These are phyloP conservation scores for Lagenorhynchus albirostris DNA, from an alignment of 2,113 vertebrate species.

Conservation along the genomic window DNA sequence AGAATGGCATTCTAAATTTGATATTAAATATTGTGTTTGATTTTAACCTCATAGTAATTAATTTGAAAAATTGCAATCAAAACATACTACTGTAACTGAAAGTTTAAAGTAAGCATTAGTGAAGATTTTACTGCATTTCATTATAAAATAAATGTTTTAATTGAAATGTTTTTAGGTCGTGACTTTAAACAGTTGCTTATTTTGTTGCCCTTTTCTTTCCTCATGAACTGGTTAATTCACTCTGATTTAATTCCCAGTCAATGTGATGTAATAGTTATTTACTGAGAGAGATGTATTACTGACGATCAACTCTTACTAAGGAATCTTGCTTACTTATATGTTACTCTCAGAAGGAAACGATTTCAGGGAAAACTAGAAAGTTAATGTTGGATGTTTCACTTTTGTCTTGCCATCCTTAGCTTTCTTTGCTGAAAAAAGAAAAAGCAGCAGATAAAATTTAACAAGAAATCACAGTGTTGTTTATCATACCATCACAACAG, in stretches of 20 bases:
- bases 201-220: not conserved
- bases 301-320: not conserved
- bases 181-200: not conserved
- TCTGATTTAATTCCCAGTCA: not conserved
- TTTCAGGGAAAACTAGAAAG: not conserved
- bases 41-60: not conserved
- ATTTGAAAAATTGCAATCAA: not conserved
- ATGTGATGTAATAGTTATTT: not conserved
- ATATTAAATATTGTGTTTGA: not conserved
- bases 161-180: not conserved
- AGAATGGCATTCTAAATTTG: conserved; percentile 34
- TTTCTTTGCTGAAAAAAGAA: not conserved
- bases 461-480: not conserved
- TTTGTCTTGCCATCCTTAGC: not conserved
- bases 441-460: not conserved
- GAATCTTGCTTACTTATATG: not conserved
- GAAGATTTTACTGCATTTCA: not conserved
- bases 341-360: not conserved
- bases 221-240: not conserved
- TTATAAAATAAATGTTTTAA: not conserved
- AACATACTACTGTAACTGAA: not conserved
- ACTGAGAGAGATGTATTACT: not conserved
- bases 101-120: not conserved
- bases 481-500: not conserved
- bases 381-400: not conserved